A percentile compares a stretch with the other conserved stretches of the same genome.
Evolutionary conservation across 2,113 vertebrate genomes (phyloP).

Genomic region (Scatophagus argus): DNA sequence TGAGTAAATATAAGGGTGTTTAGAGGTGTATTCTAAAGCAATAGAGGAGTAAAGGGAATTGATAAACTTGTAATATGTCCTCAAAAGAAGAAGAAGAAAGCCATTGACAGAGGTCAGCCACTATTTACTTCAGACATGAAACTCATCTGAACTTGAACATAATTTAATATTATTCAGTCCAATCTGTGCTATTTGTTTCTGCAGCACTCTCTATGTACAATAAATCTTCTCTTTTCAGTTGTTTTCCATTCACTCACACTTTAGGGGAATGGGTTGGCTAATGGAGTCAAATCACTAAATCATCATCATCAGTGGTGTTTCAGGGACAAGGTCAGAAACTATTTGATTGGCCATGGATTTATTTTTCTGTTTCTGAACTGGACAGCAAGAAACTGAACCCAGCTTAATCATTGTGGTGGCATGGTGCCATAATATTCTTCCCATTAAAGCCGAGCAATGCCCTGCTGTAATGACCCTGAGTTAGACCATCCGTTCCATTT

Average conservation of each 20-base stretch:
- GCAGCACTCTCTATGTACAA: not conserved
- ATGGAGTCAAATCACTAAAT: too few relatives aligned
- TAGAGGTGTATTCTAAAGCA: not conserved
- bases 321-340: too few relatives aligned
- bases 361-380: too few relatives aligned
- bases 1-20: not conserved
- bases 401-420: too few relatives aligned
- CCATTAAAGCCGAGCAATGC: too few relatives aligned
- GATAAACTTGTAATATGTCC: not conserved
- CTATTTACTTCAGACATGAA: not conserved
- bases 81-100: not conserved
- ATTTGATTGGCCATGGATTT: too few relatives aligned
- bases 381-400: too few relatives aligned
- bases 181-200: constrained; percentile 4
- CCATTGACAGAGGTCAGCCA: not conserved
- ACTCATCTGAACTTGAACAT: not conserved
- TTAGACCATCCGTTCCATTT: too few relatives aligned
- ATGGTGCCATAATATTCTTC: too few relatives aligned
- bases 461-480: too few relatives aligned
- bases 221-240: not conserved
- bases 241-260: not conserved
- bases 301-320: too few relatives aligned
- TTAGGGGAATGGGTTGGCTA: too few relatives aligned
- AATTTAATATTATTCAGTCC: not conserved
- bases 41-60: not conserved